Evolutionary conservation across 2,113 vertebrate species (phyloP).

Genomic region (Antigone vipio): DNA sequence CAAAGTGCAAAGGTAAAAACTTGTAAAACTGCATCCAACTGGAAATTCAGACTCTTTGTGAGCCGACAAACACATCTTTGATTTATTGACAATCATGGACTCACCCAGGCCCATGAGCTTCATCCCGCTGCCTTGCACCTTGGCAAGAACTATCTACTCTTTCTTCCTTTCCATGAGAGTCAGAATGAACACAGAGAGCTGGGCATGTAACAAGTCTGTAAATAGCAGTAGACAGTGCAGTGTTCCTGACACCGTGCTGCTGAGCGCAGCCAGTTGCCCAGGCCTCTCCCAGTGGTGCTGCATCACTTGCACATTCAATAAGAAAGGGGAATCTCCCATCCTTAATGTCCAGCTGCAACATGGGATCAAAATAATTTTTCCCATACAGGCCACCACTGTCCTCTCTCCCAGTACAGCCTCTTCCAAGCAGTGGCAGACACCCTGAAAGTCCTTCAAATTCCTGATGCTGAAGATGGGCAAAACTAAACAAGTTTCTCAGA

Average conservation of each 20-base stretch:
- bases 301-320: not conserved
- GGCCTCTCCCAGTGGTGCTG: not conserved
- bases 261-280: not conserved
- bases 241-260: not conserved
- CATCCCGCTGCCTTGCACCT: not conserved
- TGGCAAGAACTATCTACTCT: not conserved
- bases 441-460: not conserved
- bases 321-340: not conserved
- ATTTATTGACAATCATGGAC: not conserved
- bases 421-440: not conserved
- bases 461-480: not conserved
- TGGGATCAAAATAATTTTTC: accelerated
- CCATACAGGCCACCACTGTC: not conserved
- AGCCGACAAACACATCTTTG: not conserved
- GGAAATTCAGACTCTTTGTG: not conserved
- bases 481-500: not conserved
- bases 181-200: not conserved
- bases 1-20: not conserved
- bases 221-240: not conserved
- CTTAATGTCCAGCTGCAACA: not conserved
- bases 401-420: not conserved
- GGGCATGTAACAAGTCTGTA: not conserved
- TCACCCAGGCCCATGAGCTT: not conserved
- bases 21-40: not conserved
- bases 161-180: not conserved